Evolutionary conservation across 2,113 vertebrate genomes (phyloP).

Genomic region (Vidua chalybeata): DNA sequence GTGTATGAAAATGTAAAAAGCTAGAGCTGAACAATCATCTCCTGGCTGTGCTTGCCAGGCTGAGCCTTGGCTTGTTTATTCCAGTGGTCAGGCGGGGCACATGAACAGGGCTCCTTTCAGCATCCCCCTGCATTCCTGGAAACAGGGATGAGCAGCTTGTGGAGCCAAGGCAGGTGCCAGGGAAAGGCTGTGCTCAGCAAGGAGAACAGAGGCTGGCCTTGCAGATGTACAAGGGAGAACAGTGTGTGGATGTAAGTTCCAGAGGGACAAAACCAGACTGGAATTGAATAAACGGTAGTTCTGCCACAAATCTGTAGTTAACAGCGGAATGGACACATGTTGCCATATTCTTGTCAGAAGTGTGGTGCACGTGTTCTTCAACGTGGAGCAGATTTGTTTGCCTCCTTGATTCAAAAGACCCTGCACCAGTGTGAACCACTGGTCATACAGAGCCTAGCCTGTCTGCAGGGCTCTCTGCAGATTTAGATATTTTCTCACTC

Average conservation of each 20-base stretch:
- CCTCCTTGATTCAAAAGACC: neutral
- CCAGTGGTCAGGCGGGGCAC: neutral
- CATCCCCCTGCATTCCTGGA: neutral
- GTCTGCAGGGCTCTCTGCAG: neutral
- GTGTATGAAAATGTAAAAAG: conserved; percentile 26
- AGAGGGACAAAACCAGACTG: neutral
- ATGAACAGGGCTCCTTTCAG: neutral
- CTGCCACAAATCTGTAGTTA: neutral
- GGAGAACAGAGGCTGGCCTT: neutral
- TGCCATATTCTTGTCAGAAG: neutral
- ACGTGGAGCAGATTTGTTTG: neutral
- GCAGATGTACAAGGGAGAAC: neutral
- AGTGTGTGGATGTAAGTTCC: fast-evolving
- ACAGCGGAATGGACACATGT: neutral
- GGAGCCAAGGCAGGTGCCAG: neutral
- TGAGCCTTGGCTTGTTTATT: neutral
- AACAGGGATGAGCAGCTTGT: neutral
- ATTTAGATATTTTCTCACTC: neutral
- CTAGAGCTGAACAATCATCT: conserved; percentile 27
- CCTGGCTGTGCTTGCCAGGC: neutral
- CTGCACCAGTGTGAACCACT: too few relatives aligned
- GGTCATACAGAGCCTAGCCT: fast-evolving
- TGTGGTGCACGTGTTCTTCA: fast-evolving
- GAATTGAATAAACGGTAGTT: fast-evolving
- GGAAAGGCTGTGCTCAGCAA: neutral